Percentiles rank a stretch among this genome's conserved stretches.
Evolutionary conservation across 2,888 invertebrate genomes (phyloP).

Genomic region (Colletes collaris): DNA sequence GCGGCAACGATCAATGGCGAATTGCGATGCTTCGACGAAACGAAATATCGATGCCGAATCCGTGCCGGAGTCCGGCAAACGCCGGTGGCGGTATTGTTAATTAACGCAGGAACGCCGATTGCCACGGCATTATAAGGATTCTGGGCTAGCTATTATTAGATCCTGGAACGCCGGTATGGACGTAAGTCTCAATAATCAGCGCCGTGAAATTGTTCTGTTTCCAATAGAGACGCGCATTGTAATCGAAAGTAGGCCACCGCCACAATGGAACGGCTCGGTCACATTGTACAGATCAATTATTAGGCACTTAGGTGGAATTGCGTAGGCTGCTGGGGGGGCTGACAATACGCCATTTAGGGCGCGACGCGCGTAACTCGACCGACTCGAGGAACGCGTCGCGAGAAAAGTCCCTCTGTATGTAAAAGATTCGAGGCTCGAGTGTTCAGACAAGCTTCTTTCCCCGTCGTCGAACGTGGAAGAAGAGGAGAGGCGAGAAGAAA

Average conservation of each 20-base stretch:
- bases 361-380: conserved; percentile 41
- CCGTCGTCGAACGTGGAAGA: no score
- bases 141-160: conserved; percentile 47
- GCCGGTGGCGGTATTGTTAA: conserved; percentile 11
- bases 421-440: no score
- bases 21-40: conserved; percentile 10
- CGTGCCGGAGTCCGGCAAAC: no score
- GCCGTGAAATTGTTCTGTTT: conserved; percentile 59
- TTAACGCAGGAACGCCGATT: conserved; percentile 27
- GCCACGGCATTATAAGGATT: conserved; percentile 41
- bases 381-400: conserved; percentile 20
- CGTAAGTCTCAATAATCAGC: conserved; percentile 56
- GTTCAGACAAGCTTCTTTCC: no score
- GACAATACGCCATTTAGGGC: conserved; percentile 63
- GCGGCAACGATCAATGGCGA: conserved; percentile 8
- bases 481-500: no score
- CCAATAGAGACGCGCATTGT: conserved; percentile 57
- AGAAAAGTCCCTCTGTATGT: conserved; percentile 6
- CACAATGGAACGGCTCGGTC: conserved; percentile 58
- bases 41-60: conserved; percentile 20
- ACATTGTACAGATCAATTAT: conserved; percentile 68
- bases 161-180: conserved; percentile 4
- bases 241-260: conserved; percentile 64
- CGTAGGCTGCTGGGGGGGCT: conserved; percentile 36
- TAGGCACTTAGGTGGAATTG: conserved; percentile 65